phyloP scores from a whole-genome alignment of 2,797 vertebrate species.

The Calcarius lapponicus region DNA sequence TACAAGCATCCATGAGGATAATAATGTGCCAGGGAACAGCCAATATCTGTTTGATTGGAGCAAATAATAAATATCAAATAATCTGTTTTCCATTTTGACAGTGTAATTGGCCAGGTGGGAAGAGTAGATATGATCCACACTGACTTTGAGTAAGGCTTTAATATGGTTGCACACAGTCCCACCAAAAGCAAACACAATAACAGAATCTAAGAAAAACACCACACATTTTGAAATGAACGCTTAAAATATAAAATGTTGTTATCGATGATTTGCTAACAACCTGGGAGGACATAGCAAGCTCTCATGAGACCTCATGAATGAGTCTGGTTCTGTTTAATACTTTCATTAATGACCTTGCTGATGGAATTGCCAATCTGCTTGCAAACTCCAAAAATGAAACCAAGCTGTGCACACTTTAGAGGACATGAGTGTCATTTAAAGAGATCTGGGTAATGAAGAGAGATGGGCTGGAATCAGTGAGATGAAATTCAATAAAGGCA shows the following conservation, averaged over 20 bases:
- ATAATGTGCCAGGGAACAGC: slow-evolving; percentile 4
- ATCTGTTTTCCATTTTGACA: slow-evolving; percentile 48
- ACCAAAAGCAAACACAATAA: background rate
- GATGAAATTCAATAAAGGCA: slow-evolving; percentile 31
- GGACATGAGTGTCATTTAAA: slow-evolving; percentile 20
- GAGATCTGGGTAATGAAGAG: slow-evolving; percentile 15
- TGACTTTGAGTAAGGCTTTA: background rate
- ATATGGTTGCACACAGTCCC: background rate
- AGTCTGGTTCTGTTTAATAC: background rate
- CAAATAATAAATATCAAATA: slow-evolving; percentile 43
- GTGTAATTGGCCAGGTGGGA: slow-evolving; percentile 37
- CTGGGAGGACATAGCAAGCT: background rate
- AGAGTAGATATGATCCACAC: background rate
- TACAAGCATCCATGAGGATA: slow-evolving; percentile 6
- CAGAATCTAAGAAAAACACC: background rate
- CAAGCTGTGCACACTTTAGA: background rate
- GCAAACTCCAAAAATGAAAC: slow-evolving; percentile 19
- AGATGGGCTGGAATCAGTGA: slow-evolving; percentile 22
- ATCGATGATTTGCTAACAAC: background rate
- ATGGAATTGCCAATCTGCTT: slow-evolving; percentile 16
- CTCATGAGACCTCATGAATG: background rate
- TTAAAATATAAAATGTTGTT: background rate
- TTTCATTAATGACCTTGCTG: slow-evolving; percentile 1
- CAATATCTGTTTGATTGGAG: slow-evolving; percentile 18
- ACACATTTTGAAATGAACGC: background rate